Percentiles rank a stretch among this genome's conserved stretches.
Conservation (phyloP, 2,113 vertebrate genomes). For the Serinus canaria region DNA sequence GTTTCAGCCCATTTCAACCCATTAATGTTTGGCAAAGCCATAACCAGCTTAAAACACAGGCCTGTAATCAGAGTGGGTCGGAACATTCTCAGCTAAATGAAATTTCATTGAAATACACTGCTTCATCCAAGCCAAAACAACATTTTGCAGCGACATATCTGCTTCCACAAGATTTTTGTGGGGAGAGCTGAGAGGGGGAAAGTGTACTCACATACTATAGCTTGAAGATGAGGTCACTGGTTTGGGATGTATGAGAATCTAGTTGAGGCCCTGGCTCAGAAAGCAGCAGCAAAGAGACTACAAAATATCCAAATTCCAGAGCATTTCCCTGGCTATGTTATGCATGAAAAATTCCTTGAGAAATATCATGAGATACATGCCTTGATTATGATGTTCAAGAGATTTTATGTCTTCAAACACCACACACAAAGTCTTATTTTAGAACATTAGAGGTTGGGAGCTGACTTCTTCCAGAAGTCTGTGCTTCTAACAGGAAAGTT, state of each 20-base stretch:
- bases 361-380: neutral
- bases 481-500: neutral
- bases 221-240: neutral
- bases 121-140: conserved; percentile 14
- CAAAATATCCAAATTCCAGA: neutral
- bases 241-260: neutral
- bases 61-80: neutral
- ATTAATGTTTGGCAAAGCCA: neutral
- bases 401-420: neutral
- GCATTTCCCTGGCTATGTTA: neutral
- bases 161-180: conserved; percentile 10
- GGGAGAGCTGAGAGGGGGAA: conserved; percentile 19
- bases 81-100: conserved; percentile 41
- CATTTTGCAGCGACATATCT: conserved; percentile 9
- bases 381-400: neutral
- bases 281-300: neutral
- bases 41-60: neutral
- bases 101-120: conserved; percentile 7
- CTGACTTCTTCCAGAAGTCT: neutral
- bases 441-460: neutral
- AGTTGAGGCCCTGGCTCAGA: neutral
- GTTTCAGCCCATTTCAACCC: neutral
- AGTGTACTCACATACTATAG: neutral
- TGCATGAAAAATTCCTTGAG: neutral
- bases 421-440: neutral